Base-by-base conservation (phyloP, 2,888 invertebrate genomes). In the Agrotis exclamationis region DNA sequence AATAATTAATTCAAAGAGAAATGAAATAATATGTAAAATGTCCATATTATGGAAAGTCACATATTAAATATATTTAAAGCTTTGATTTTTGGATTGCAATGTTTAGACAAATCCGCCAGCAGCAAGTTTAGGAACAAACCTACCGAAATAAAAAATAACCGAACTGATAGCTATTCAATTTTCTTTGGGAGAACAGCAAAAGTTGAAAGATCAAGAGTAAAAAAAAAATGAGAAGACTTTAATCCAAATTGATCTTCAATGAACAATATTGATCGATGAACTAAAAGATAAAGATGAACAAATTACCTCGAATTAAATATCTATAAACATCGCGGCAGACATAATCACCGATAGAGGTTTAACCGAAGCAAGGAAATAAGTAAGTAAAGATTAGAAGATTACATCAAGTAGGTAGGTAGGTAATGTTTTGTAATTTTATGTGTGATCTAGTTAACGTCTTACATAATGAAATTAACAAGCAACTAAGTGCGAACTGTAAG, bases 381-480 rank as follows among this genome's bases (percentile, higher is more conserved):
- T 57, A 5, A 24, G 45, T 44, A 53, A 56, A 56, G 58, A 50
- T 63, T 9, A 54, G 33, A 67, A 70, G 60, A 77, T 76, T 72
- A 60, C 76, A 63, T 66, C 51, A 76, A 67, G 51, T 64, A 72
- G 63, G 70, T 58, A 76, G 63, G 51, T 64, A 72, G 63, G 70
- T 58, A 67, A 67, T 67, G 66, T 76, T 76, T 76, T 77, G 76
- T 51, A 76, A 76, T 77, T 77, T 77, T 56, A 50, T 58, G 66
- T 77, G 63, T 72, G 72, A 77, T 66, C 76, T 72, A 76, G 76
- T 72, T 76, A 63, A 51, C 47, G 22, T 18, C 22, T 76, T 74
- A 79, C 59, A 45, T 77, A 67, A 70, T 57, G 20, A 47, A 67
- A 71, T 70, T 70, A 80, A 62, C 77, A 75, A 79, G 69, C 60